These are phyloP conservation scores for Thyatira batis DNA, from an alignment of 2,888 invertebrate genomes.

Conservation along the genomic window DNA sequence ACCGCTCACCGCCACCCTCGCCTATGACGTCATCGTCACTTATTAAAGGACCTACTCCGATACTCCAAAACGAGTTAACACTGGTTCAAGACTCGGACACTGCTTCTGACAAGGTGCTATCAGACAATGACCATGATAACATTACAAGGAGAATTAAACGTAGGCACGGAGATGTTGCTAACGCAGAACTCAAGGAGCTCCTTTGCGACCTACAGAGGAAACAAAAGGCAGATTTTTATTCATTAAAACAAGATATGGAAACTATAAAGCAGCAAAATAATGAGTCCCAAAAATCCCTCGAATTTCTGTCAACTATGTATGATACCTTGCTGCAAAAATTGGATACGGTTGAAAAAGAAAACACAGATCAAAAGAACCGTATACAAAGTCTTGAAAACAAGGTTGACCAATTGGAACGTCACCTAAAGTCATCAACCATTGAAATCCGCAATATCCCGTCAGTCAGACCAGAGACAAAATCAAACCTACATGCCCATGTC, in stretches of 20 bases:
- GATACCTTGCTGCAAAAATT: neutral
- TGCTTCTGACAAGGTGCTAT: slow-evolving; percentile 3
- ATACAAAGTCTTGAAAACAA: neutral
- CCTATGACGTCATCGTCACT: neutral
- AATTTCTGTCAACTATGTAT: neutral
- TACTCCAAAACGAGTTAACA: neutral
- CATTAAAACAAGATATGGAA: neutral
- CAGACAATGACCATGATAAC: slow-evolving; percentile 1
- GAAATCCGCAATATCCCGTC: neutral
- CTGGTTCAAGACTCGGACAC: slow-evolving; percentile 5
- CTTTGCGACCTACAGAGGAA: slow-evolving; percentile 1
- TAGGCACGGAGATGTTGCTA: slow-evolving; percentile 2
- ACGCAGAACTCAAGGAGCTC: slow-evolving; percentile 1
- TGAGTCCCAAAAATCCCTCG: neutral
- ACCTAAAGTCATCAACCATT: neutral
- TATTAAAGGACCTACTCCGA: neutral
- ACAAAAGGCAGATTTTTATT: slow-evolving; percentile 2
- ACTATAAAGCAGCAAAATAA: neutral
- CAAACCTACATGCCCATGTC: neutral
- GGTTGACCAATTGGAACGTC: slow-evolving; percentile 2
- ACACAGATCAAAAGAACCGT: neutral
- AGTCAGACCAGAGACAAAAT: neutral
- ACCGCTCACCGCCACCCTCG: neutral
- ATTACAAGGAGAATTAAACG: no score
- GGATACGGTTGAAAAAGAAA: neutral